Conservation (phyloP, 2,888 invertebrate species). For the Stenotaenia linearis region DNA sequence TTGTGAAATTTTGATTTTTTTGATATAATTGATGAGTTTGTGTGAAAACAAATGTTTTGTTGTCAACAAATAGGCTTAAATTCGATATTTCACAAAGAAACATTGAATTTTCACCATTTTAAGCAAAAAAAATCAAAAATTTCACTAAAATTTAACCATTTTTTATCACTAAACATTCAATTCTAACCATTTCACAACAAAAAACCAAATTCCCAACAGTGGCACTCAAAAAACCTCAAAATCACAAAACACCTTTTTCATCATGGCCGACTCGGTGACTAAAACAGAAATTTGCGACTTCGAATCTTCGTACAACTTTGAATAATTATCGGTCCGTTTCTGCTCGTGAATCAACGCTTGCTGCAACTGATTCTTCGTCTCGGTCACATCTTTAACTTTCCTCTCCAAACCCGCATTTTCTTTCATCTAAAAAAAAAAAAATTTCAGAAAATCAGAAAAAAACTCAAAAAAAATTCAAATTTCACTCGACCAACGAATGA, state of each 20-base stretch:
- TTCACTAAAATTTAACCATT: too few species aligned
- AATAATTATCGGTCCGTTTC: constrained; percentile 47
- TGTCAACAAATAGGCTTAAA: too few species aligned
- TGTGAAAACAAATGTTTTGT: too few species aligned
- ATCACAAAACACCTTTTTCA: neutral
- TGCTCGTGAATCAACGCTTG: constrained; percentile 45
- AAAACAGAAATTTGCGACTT: constrained; percentile 40
- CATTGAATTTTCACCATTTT: too few species aligned
- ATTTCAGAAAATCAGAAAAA: constrained; percentile 37
- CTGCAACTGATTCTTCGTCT: constrained; percentile 45
- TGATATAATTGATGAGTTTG: too few species aligned
- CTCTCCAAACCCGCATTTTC: constrained; percentile 43
- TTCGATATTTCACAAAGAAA: too few species aligned
- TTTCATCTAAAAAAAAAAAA: constrained; percentile 43
- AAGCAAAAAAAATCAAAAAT: too few species aligned
- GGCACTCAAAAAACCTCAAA: too few species aligned
- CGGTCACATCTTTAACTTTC: constrained; percentile 47
- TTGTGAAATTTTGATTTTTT: too few species aligned
- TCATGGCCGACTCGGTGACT: neutral
- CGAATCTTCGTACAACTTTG: constrained; percentile 46
- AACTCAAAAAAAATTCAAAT: constrained; percentile 37
- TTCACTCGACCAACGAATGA: constrained; percentile 37
- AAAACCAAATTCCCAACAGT: too few species aligned
- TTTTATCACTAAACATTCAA: too few species aligned
- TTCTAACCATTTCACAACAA: too few species aligned